Percentiles rank a stretch among this genome's conserved stretches.
phyloP scores from a whole-genome alignment of 2,888 invertebrate genomes.

The Leucozona laternaria region DNA sequence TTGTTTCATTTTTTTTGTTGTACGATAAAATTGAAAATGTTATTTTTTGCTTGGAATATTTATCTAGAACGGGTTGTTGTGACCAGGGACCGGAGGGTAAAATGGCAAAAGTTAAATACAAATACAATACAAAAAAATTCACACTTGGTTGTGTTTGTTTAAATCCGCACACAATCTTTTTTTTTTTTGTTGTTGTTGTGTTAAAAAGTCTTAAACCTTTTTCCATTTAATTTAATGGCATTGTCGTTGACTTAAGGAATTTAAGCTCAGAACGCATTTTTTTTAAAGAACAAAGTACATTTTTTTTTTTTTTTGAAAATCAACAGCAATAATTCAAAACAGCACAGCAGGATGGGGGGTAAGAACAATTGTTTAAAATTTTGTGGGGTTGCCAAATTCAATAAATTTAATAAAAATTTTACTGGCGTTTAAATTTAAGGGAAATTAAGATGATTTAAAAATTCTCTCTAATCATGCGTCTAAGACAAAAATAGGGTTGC shows the following conservation, averaged over 20 bases:
- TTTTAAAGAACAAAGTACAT: not conserved
- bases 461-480: too few species aligned
- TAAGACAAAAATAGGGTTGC: too few species aligned
- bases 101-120: conserved; percentile 20
- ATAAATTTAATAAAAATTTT: too few species aligned
- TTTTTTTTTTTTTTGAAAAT: conserved; percentile 2
- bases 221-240: conserved; percentile 35
- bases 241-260: conserved; percentile 39
- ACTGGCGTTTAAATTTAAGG: too few species aligned
- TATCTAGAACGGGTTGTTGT: not conserved
- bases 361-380: too few species aligned
- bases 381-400: too few species aligned
- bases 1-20: conserved; percentile 12
- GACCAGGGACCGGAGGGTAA: not conserved
- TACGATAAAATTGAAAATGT: conserved; percentile 63
- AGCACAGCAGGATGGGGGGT: not conserved
- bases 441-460: too few species aligned
- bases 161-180: not conserved
- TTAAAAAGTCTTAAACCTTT: conserved; percentile 26
- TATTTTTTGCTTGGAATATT: not conserved
- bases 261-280: conserved; percentile 8
- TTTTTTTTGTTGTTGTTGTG: not conserved
- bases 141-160: conserved; percentile 14
- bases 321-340: not conserved
- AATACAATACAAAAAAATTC: conserved; percentile 26